Conservation (phyloP, 1,140 invertebrate genomes). For the Eupristina koningsbergeri region DNA sequence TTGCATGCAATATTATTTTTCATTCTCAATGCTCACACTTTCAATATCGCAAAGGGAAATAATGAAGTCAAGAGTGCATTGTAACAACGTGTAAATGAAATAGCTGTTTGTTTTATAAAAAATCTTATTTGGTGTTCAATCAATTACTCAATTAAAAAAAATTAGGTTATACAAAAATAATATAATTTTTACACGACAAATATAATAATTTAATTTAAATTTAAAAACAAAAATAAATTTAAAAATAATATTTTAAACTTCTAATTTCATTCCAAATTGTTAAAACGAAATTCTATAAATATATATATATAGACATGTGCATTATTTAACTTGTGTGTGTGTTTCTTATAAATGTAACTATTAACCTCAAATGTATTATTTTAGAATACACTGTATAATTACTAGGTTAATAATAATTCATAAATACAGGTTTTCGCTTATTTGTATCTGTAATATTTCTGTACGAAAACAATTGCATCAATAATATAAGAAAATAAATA, state of each 20-base stretch:
- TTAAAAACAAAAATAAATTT: too few species aligned
- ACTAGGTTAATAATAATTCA: neutral
- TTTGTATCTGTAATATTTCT: neutral
- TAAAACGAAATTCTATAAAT: neutral
- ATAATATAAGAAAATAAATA: slow-evolving; percentile 24
- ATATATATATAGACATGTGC: neutral
- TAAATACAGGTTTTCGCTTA: neutral
- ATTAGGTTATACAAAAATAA: too few species aligned
- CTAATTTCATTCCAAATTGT: neutral
- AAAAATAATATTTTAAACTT: too few species aligned
- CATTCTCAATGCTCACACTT: slow-evolving; percentile 18
- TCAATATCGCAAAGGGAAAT: neutral
- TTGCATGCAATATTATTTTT: neutral
- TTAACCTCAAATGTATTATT: neutral
- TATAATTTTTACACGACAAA: too few species aligned
- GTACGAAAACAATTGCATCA: neutral
- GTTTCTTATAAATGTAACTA: neutral
- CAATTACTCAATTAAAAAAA: too few species aligned
- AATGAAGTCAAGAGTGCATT: neutral
- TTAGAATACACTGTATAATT: neutral
- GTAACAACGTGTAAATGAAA: neutral
- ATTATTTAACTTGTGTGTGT: neutral
- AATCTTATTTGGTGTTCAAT: too few species aligned
- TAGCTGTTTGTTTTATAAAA: neutral
- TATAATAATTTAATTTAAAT: too few species aligned